Conservation (phyloP, 2,113 vertebrate species). For the Grammomys dolichurus region DNA sequence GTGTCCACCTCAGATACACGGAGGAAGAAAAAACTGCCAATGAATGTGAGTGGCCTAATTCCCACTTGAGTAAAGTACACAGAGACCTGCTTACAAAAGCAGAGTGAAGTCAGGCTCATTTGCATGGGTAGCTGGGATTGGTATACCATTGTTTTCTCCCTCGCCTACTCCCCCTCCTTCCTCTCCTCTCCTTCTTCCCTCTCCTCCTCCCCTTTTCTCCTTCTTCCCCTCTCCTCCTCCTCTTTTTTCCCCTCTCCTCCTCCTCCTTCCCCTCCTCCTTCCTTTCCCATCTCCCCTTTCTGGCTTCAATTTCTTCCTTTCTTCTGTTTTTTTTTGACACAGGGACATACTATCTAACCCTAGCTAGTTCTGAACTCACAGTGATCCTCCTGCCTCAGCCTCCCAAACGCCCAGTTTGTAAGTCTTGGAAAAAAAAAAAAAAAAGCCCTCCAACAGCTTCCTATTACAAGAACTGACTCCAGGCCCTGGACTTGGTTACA, state of each 20-base stretch:
- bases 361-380: neutral
- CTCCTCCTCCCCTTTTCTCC: neutral
- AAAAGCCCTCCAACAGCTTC: neutral
- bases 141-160: neutral
- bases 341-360: neutral
- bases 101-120: neutral
- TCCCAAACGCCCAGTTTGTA: neutral
- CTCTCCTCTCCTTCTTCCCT: neutral
- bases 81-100: slow-evolving; percentile 28
- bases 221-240: too few species aligned
- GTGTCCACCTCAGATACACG: neutral
- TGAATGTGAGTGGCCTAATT: neutral
- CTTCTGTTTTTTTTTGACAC: neutral
- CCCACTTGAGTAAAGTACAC: neutral
- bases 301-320: neutral
- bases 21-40: neutral
- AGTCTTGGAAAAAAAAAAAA: neutral
- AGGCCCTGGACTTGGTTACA: neutral
- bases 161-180: too few species aligned
- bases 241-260: too few species aligned
- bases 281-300: neutral
- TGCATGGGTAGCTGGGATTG: neutral
- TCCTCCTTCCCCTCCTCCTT: too few species aligned
- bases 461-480: neutral
- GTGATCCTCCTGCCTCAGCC: neutral